Conservation (phyloP, 2,888 invertebrate genomes). For the Epinotia brunnichana region DNA sequence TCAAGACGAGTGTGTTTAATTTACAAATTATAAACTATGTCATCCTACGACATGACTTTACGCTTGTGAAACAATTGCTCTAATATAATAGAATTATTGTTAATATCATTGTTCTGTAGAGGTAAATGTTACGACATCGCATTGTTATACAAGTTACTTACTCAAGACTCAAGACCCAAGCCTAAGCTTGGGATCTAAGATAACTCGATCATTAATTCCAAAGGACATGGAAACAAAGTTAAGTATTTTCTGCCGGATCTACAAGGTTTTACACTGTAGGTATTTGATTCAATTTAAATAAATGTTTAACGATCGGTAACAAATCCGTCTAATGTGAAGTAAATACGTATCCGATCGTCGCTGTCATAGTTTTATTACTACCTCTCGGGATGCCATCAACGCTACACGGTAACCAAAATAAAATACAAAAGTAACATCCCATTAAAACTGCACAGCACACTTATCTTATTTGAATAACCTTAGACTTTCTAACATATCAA, state of each 20-base stretch:
- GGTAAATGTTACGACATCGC: slow-evolving; percentile 17
- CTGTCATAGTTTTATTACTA: background rate
- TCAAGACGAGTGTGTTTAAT: slow-evolving; percentile 3
- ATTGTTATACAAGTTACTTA: slow-evolving; percentile 18
- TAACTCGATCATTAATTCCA: slow-evolving; percentile 6
- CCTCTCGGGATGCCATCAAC: background rate
- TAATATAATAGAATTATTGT: slow-evolving; percentile 19
- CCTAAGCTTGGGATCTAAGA: slow-evolving; percentile 11
- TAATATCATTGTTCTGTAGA: slow-evolving; percentile 13
- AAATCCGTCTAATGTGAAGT: background rate
- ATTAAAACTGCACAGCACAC: background rate
- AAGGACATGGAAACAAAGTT: background rate
- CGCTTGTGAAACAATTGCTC: slow-evolving; percentile 22
- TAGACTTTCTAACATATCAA: slow-evolving; percentile 30
- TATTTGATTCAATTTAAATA: background rate
- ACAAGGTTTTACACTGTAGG: background rate
- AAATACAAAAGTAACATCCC: background rate
- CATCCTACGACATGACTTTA: no score
- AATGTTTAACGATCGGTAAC: background rate
- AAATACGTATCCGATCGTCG: background rate
- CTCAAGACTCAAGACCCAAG: slow-evolving; percentile 20
- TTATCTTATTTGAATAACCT: slow-evolving; percentile 19
- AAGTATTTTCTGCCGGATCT: background rate
- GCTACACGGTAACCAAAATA: background rate
- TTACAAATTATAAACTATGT: slow-evolving; percentile 4